Percentiles rank a stretch among this genome's conserved stretches.
Conservation (phyloP, 2,888 invertebrate species). For the Terebella lapidaria region DNA sequence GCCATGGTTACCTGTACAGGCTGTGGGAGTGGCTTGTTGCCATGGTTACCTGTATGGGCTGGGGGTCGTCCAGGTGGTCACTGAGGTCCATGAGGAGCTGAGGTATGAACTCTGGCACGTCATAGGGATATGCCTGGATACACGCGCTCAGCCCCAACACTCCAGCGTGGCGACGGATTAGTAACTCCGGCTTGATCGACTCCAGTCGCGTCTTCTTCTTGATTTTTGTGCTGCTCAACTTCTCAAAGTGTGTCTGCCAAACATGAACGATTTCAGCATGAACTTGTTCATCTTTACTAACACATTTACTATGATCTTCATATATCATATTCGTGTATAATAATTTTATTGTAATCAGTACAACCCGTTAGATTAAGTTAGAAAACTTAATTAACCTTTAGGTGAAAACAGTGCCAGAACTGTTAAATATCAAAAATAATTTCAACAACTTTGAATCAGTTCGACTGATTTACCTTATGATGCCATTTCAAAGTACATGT, state of each 20-base stretch:
- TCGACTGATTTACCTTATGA: too few relatives aligned
- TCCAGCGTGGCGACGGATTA: slow-evolving; percentile 66
- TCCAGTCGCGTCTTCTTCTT: slow-evolving; percentile 25
- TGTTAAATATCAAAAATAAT: too few relatives aligned
- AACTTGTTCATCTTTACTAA: too few relatives aligned
- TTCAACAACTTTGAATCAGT: too few relatives aligned
- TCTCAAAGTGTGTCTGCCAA: slow-evolving; percentile 59
- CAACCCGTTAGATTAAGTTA: too few relatives aligned
- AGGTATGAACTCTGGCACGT: slow-evolving; percentile 72
- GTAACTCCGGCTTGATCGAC: slow-evolving; percentile 6
- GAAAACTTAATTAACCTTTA: too few relatives aligned
- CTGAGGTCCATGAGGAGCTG: slow-evolving; percentile 74
- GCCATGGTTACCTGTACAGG: too few relatives aligned
- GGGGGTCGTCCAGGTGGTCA: slow-evolving; percentile 77
- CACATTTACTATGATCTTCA: too few relatives aligned
- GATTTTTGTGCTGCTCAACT: slow-evolving; percentile 41
- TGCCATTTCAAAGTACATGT: too few relatives aligned
- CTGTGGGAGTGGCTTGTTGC: background rate
- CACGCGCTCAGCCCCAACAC: slow-evolving; percentile 84
- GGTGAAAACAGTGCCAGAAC: too few relatives aligned
- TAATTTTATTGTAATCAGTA: too few relatives aligned
- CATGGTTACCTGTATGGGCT: slow-evolving; percentile 71
- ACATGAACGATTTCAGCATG: background rate
- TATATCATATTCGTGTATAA: too few relatives aligned
- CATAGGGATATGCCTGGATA: slow-evolving; percentile 82